These are phyloP conservation scores for Diplolepis rosae DNA, from an alignment of 2,888 invertebrate genomes.

Conservation along the genomic window DNA sequence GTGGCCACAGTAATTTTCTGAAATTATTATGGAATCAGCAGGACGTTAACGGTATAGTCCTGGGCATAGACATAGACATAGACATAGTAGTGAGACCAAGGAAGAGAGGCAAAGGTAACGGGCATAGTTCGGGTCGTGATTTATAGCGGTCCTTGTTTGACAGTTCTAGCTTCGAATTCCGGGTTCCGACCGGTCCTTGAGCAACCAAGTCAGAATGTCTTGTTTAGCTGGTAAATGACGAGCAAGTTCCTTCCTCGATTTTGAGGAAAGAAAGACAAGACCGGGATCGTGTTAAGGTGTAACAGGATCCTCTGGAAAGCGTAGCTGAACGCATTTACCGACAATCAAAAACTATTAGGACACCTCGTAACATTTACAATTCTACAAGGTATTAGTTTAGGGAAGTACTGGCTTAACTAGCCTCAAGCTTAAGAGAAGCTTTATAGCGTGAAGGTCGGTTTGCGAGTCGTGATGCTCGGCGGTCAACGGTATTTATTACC, in stretches of 20 bases:
- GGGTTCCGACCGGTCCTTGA: slow-evolving; percentile 34
- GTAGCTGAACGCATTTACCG: slow-evolving; percentile 32
- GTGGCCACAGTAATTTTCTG: slow-evolving; percentile 38
- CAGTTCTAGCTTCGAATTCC: slow-evolving; percentile 12
- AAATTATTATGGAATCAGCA: slow-evolving; percentile 44
- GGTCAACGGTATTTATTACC: slow-evolving; percentile 23
- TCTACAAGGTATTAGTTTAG: slow-evolving; percentile 15
- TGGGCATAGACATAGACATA: not conserved
- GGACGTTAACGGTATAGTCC: slow-evolving; percentile 26
- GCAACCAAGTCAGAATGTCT: slow-evolving; percentile 13
- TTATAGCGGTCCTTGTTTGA: slow-evolving; percentile 40
- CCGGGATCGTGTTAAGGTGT: not conserved
- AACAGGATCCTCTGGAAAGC: slow-evolving; percentile 32
- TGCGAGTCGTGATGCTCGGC: slow-evolving; percentile 21
- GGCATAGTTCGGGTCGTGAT: slow-evolving; percentile 33
- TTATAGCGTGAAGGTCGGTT: slow-evolving; percentile 31
- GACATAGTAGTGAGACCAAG: slow-evolving; percentile 3
- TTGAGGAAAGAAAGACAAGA: slow-evolving; percentile 2
- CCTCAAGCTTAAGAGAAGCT: slow-evolving; percentile 22
- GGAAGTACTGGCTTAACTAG: slow-evolving; percentile 12
- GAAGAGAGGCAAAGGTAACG: slow-evolving; percentile 32
- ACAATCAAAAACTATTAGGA: slow-evolving; percentile 33
- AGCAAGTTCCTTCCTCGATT: slow-evolving; percentile 16
- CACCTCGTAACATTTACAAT: slow-evolving; percentile 33
- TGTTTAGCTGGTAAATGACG: slow-evolving; percentile 28